Evolutionary conservation across 53 echinoderm and acorn worm genomes (phyloP).

Genomic region (Luidia sarsii): DNA sequence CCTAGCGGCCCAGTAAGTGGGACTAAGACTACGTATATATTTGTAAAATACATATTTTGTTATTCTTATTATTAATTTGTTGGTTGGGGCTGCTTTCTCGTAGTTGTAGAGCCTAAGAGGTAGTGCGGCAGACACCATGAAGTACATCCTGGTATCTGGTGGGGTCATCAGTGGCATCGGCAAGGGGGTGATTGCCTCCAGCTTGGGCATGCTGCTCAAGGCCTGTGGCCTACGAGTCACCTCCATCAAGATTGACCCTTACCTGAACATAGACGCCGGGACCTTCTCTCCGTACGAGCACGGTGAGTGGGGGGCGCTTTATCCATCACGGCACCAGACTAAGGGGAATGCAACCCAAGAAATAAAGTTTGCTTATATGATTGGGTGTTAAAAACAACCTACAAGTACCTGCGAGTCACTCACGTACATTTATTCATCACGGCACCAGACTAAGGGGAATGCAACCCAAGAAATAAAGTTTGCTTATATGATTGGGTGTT

Average conservation of each 20-base stretch:
- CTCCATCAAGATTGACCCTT: constrained; percentile 98
- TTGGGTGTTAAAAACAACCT: no score
- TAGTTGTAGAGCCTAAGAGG: no score
- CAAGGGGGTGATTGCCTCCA: constrained; percentile 97
- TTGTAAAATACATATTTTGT: background rate
- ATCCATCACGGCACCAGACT: no score
- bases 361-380: no score
- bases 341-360: no score
- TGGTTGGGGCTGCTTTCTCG: background rate
- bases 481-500: no score
- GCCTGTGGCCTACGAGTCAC: constrained; percentile 92
- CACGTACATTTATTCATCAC: no score
- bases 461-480: no score
- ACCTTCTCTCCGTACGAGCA: constrained; percentile 99
- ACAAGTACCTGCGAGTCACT: no score
- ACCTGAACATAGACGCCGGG: constrained; percentile 98
- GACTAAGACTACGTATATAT: no score
- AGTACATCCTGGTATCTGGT: constrained; percentile 95
- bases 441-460: no score
- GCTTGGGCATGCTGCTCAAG: constrained; percentile 89
- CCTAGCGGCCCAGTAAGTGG: no score
- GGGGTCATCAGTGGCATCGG: constrained; percentile 99
- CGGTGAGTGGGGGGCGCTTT: constrained; percentile 67
- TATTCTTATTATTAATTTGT: background rate
- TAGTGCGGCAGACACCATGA: constrained; percentile 64